phyloP scores from a whole-genome alignment of 2,888 invertebrate species.

The Teleiodes luculella region DNA sequence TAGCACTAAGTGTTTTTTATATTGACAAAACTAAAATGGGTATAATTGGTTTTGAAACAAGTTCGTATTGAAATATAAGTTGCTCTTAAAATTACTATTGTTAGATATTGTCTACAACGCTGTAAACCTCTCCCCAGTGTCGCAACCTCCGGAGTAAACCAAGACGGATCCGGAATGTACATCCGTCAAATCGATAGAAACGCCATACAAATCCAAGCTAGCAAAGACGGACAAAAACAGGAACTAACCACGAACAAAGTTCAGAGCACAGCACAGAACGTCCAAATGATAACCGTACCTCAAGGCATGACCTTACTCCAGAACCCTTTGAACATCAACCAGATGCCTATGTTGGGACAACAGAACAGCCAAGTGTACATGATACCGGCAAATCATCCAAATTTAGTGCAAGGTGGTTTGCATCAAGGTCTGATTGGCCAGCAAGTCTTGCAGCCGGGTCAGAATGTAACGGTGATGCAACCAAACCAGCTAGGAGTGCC shows the following conservation, averaged over 20 bases:
- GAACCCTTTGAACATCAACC: slow-evolving; percentile 63
- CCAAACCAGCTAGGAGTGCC: slow-evolving; percentile 66
- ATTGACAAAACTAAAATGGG: no score
- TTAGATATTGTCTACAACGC: no score
- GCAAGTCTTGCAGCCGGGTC: slow-evolving; percentile 61
- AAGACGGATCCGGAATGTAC: slow-evolving; percentile 68
- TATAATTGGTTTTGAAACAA: no score
- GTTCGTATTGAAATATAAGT: no score
- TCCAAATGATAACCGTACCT: slow-evolving; percentile 72
- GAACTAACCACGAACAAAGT: slow-evolving; percentile 54
- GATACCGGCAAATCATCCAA: slow-evolving; percentile 67
- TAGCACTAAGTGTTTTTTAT: not conserved
- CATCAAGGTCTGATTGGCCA: slow-evolving; percentile 58
- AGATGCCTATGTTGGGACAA: slow-evolving; percentile 64
- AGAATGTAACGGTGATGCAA: slow-evolving; percentile 71
- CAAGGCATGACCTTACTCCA: slow-evolving; percentile 71
- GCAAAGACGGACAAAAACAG: slow-evolving; percentile 64
- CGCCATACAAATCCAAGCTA: slow-evolving; percentile 63
- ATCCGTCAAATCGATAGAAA: slow-evolving; percentile 68
- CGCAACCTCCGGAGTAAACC: slow-evolving; percentile 51
- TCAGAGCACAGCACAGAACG: slow-evolving; percentile 61
- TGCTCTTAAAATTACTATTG: no score
- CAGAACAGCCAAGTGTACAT: slow-evolving; percentile 70
- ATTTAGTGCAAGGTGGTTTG: slow-evolving; percentile 53
- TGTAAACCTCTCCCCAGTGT: slow-evolving; percentile 44